Conservation (phyloP, 1,140 invertebrate genomes). For the Doryteuthis pealeii region DNA sequence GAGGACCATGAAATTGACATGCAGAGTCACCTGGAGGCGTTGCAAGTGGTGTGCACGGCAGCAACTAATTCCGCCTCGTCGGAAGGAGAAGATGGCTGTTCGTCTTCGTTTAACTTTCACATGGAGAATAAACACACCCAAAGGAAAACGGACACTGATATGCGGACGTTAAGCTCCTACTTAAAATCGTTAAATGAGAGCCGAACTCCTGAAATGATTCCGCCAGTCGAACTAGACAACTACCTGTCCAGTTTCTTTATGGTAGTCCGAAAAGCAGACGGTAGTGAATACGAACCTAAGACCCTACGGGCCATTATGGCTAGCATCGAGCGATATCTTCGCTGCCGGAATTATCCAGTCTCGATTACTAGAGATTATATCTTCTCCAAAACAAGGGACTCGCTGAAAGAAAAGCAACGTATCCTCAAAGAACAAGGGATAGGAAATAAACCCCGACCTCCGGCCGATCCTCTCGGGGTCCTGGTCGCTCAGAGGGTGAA, state of each 20-base stretch:
- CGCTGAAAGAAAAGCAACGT: constrained; percentile 47
- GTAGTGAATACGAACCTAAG: constrained; percentile 49
- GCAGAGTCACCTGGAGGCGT: neutral
- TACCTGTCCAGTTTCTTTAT: constrained; percentile 49
- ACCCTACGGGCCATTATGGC: constrained; percentile 48
- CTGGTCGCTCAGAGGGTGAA: constrained; percentile 39
- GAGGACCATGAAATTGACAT: constrained; percentile 2
- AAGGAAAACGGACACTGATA: constrained; percentile 52
- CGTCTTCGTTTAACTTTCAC: neutral
- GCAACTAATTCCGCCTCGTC: neutral
- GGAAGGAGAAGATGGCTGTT: neutral
- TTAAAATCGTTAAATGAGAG: constrained; percentile 46
- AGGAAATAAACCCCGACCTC: constrained; percentile 36
- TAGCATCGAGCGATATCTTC: constrained; percentile 48
- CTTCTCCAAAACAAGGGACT: constrained; percentile 45
- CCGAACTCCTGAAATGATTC: constrained; percentile 40
- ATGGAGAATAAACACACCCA: constrained; percentile 53
- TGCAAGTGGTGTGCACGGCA: neutral
- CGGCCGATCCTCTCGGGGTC: constrained; percentile 32
- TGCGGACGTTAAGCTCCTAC: constrained; percentile 45
- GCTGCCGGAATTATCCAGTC: constrained; percentile 41
- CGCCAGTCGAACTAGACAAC: constrained; percentile 46
- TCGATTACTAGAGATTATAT: constrained; percentile 46
- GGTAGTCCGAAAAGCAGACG: constrained; percentile 48
- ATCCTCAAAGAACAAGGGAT: constrained; percentile 42